These are phyloP conservation scores for Okapia johnstoni DNA, from an alignment of 2,113 vertebrate genomes.

Conservation along the genomic window DNA sequence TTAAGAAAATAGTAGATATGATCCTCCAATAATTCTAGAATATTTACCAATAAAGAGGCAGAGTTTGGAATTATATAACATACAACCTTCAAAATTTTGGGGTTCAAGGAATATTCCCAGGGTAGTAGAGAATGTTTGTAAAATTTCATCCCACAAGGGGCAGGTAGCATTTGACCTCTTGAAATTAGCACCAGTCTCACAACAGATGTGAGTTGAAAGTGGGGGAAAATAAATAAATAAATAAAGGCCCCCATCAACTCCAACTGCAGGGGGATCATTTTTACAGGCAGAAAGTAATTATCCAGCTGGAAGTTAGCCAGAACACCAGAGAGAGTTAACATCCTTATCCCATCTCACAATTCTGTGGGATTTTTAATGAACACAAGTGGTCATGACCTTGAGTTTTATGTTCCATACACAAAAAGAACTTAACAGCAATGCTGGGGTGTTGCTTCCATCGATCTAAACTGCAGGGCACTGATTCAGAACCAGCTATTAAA, in stretches of 20 bases:
- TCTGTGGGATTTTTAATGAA: constrained; percentile 57
- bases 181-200: not conserved
- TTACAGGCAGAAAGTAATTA: constrained; percentile 57
- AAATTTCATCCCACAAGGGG: not conserved
- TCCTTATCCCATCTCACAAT: constrained; percentile 12
- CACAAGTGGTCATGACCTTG: constrained; percentile 55
- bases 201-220: not conserved
- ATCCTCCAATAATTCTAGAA: not conserved
- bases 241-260: not conserved
- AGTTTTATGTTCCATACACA: not conserved
- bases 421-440: not conserved
- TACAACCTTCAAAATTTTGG: not conserved
- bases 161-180: not conserved
- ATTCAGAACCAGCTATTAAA: constrained; percentile 24
- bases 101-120: not conserved
- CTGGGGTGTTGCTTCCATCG: not conserved
- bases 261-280: constrained; percentile 1
- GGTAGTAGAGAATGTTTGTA: not conserved
- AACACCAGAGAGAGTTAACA: not conserved
- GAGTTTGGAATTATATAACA: not conserved
- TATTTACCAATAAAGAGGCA: not conserved
- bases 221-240: constrained; percentile 6
- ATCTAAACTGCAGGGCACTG: not conserved
- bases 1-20: not conserved
- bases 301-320: constrained; percentile 52